Conservation (phyloP, 2,113 vertebrate species). For the Syngnathus scovelli region DNA sequence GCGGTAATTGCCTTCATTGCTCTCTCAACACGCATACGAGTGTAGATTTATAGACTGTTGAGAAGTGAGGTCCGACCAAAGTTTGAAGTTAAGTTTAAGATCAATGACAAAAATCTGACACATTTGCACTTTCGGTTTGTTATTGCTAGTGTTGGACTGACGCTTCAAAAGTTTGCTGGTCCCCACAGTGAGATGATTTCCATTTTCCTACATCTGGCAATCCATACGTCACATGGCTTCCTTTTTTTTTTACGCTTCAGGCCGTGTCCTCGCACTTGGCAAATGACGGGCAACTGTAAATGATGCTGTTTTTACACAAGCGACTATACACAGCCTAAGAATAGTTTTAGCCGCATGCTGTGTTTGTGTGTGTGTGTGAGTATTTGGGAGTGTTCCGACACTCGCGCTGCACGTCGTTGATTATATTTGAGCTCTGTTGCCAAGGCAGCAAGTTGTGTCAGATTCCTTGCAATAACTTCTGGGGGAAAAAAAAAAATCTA, state of each 20-base stretch:
- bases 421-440: slow-evolving; percentile 18
- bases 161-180: slow-evolving; percentile 7
- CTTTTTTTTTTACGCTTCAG: slow-evolving; percentile 12
- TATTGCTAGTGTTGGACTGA: slow-evolving; percentile 22
- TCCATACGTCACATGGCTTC: neutral
- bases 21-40: slow-evolving; percentile 19
- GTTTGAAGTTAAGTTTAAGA: slow-evolving; percentile 13
- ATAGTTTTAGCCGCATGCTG: neutral
- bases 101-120: slow-evolving; percentile 31
- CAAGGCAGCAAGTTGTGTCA: slow-evolving; percentile 12
- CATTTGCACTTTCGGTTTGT: slow-evolving; percentile 24
- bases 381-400: neutral
- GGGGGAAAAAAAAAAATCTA: neutral
- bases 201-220: slow-evolving; percentile 27
- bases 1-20: slow-evolving; percentile 33
- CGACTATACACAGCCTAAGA: neutral
- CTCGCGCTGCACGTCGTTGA: slow-evolving; percentile 1
- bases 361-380: neutral
- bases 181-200: slow-evolving; percentile 13
- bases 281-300: neutral
- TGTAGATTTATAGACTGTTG: slow-evolving; percentile 24
- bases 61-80: slow-evolving; percentile 34
- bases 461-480: slow-evolving; percentile 2
- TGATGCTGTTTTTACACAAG: neutral
- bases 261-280: slow-evolving; percentile 14